Evolutionary conservation across 2,113 vertebrate genomes (phyloP), one percentile per base, ranked within the genome.

Genomic region (Callionymus lyra): DNA sequence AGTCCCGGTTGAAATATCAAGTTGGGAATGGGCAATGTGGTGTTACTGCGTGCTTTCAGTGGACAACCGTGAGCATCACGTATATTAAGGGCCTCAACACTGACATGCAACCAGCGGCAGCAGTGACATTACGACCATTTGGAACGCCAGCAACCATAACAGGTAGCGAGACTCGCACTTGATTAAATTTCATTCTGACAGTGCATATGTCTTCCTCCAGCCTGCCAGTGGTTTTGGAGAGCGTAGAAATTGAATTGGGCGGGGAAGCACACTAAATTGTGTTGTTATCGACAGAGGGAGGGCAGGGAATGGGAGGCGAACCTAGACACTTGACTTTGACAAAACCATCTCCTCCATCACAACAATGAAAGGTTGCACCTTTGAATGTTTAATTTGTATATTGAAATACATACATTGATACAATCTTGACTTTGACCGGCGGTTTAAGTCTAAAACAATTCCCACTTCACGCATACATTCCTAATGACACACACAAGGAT

Each of bases 101-200:
- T 47, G 67, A 73, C 62, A 58, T 32, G 14, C 41, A 56, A 72
- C 56, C 21, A 44, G 50, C 41, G 61, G 36, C 56, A 34, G 57
- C 47, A 56, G 42, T 11, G n/a, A 38, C 54, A 52, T 68, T 63
- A 64, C n/a, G 40, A 46, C 59, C 38, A 33, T 57, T 76, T 49
- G 65, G 65, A 72, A 69, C 65, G 44, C 50, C 31, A 46, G 58
- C 68, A 45, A 58, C 61, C 59, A 50, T 45, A 61, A 52, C 62
- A 50, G 63, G 67, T 63, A 65, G 44, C 14, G 45, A 58, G 38
- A 47, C 50, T 34, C 38, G 40, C 59, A 45, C 63, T 44, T 74
- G 74, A 84, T 84, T 78, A 63, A 72, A 79, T 83, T 84, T 72
- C 41, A 40, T 37, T 40, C 47, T 72, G 79, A 77, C 75, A 76